These are phyloP conservation scores for Ctenomys sociabilis DNA, from an alignment of 2,113 vertebrate species.

Conservation along the genomic window DNA sequence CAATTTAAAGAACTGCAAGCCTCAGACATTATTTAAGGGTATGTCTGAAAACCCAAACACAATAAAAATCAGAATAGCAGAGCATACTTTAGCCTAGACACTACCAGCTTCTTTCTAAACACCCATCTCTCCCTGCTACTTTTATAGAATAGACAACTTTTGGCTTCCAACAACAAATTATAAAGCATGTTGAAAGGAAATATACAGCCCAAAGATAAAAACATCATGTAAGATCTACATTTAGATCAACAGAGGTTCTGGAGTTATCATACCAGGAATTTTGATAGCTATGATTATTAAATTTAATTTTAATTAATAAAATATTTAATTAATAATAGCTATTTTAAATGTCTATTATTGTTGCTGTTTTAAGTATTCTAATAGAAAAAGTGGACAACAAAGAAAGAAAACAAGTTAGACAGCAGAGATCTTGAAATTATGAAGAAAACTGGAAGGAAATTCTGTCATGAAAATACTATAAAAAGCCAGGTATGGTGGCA, in stretches of 20 bases:
- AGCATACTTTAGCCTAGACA: slow-evolving; percentile 15
- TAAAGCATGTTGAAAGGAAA: background rate
- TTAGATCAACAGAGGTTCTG: background rate
- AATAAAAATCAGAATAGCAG: background rate
- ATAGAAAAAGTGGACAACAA: background rate
- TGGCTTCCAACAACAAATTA: slow-evolving; percentile 1
- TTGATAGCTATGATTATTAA: background rate
- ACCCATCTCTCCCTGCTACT: background rate
- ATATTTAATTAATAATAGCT: background rate
- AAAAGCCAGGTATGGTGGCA: no score
- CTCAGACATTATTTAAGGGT: background rate
- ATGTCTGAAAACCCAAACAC: background rate
- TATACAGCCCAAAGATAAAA: background rate
- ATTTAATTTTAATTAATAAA: background rate
- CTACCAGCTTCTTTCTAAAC: background rate
- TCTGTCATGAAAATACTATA: background rate
- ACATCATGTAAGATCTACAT: background rate
- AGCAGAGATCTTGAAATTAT: background rate
- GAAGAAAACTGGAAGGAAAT: background rate
- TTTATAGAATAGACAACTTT: background rate
- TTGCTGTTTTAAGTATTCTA: background rate
- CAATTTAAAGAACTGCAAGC: background rate
- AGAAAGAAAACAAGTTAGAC: background rate
- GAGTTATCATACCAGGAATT: background rate
- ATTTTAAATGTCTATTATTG: background rate